Evolutionary conservation across 2,888 invertebrate species (phyloP).

Genomic region (Ochropleura leucogaster): DNA sequence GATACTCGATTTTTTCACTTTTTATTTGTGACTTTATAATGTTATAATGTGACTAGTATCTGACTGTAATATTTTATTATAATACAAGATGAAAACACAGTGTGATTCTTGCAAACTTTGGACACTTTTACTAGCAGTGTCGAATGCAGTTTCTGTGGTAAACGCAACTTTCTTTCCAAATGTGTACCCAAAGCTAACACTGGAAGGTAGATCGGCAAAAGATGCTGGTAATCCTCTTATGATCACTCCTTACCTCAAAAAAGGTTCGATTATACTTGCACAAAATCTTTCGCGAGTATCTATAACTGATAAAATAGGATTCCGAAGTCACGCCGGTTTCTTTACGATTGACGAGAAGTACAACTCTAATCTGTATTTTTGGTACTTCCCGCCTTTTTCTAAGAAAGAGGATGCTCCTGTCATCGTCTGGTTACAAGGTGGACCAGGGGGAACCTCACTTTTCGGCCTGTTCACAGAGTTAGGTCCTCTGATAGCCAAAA

Average conservation of each 20-base stretch:
- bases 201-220: constrained; percentile 67
- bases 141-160: constrained; percentile 35
- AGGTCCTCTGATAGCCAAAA: constrained; percentile 89
- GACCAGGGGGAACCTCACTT: constrained; percentile 90
- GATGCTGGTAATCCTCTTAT: constrained; percentile 87
- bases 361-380: constrained; percentile 91
- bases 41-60: background rate
- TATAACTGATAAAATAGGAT: constrained; percentile 79
- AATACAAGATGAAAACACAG: constrained; percentile 1
- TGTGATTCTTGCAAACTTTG: constrained; percentile 14
- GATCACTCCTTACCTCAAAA: constrained; percentile 90
- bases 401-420: constrained; percentile 84
- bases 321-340: constrained; percentile 91
- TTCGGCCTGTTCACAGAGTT: constrained; percentile 91
- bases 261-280: constrained; percentile 87
- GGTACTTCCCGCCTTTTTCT: constrained; percentile 91
- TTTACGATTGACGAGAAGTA: constrained; percentile 91
- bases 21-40: background rate
- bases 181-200: constrained; percentile 81
- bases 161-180: constrained; percentile 72
- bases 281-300: constrained; percentile 81
- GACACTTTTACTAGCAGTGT: constrained; percentile 16
- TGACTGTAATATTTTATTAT: background rate
- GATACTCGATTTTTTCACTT: background rate
- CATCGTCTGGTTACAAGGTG: constrained; percentile 91